Base-by-base conservation (phyloP, 2,797 vertebrate genomes). In the Enteromius fasciolatus region DNA sequence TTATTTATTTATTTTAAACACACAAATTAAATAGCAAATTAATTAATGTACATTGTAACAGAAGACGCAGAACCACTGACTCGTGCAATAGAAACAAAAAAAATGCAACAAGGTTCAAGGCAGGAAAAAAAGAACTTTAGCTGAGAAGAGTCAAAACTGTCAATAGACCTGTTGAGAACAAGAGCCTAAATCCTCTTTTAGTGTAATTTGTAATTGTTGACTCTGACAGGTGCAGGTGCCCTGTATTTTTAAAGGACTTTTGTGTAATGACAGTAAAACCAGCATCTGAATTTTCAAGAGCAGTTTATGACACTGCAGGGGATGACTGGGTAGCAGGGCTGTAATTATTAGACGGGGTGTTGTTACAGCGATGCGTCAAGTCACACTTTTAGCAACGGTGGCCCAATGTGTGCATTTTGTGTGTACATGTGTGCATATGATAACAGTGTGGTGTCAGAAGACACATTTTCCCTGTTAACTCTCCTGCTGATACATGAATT, bases 301-400 rank as follows among this genome's bases (percentile, higher is more conserved):
- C 69, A 74, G 69, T 74, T 74, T 73, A 81, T 74, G 57, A 31
- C 69, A 63, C 79, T 61, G 59, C 57, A 41, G 69, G n/a, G 57
- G 31, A 52, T 14, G 44, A 59, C 3, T 61, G 69, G 44, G 59
- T 64, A 75, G 66, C 31, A 81, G 70, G 28, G 57, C 5, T 66
- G 57, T 81, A 81, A 81, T 66, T 81, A 81, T 81, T 44, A 74
- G 69, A 41, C 1, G 1, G 14, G 18, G 41, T 64, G 54, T 64
- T 10, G 5, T 63, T 77, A 33, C 31, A 20, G 10, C 10, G 14
- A 66, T 64, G 69, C n/a, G 4, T 20, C 41, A 46, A 61, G 67
- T 81, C 79, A 82, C 46, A 75, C n/a, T 67, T 81, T 75, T 66
- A 81, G 80, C 31, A 81, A 64, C 4, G 9, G 20, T 74, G 33